phyloP scores from a whole-genome alignment of 2,797 vertebrate genomes.

The Sternarchorhynchus goeldii region DNA sequence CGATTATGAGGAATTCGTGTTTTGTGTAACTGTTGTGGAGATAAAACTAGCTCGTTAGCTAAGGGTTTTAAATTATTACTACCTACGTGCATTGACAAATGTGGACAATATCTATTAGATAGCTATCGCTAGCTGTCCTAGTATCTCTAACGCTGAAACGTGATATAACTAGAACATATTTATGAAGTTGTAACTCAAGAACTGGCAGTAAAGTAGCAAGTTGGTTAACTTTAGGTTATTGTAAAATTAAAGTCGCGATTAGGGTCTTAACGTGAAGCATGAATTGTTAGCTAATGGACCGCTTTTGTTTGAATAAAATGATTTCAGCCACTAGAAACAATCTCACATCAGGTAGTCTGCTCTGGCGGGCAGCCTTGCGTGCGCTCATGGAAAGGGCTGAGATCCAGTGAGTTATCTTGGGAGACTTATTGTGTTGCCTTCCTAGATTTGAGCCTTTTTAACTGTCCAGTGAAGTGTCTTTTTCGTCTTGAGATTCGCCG shows the following conservation, averaged over 20 bases:
- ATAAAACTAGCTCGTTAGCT: not conserved
- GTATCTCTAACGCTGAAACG: not conserved
- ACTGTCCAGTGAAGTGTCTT: not conserved
- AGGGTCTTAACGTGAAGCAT: not conserved
- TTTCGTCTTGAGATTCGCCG: not conserved
- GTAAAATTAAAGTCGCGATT: no score
- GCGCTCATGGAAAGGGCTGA: not conserved
- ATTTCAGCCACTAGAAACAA: not conserved
- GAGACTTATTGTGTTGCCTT: no score
- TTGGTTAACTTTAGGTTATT: not conserved
- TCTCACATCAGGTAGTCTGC: not conserved
- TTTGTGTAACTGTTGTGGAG: not conserved
- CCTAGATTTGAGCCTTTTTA: not conserved
- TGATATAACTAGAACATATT: constrained; percentile 5
- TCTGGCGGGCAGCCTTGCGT: no score
- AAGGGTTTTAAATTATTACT: not conserved
- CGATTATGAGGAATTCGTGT: not conserved
- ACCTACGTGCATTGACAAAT: no score
- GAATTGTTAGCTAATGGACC: no score
- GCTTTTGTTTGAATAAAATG: not conserved
- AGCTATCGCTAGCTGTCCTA: not conserved
- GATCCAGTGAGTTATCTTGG: not conserved
- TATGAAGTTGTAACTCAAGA: constrained; percentile 31
- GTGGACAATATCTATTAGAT: no score
- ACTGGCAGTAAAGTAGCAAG: not conserved